Percentiles rank a stretch among this genome's conserved stretches.
These are phyloP conservation scores for Pollenia amentaria DNA, from an alignment of 2,888 invertebrate genomes.

Conservation along the genomic window DNA sequence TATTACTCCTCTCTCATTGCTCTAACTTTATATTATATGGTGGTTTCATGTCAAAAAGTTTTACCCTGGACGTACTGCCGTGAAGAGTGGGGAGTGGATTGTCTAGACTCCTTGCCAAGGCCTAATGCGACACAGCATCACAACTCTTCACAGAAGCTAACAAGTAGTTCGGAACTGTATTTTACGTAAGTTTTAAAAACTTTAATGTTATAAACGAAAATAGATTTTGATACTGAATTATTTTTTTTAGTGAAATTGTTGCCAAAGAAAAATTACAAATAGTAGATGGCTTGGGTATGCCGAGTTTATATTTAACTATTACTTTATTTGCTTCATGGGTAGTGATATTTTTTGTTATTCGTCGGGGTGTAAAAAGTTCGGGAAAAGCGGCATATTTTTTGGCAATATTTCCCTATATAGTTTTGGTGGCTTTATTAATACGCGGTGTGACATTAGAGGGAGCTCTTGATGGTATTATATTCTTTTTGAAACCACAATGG, in stretches of 20 bases:
- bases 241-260: constrained; percentile 85
- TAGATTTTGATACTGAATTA: constrained; percentile 4
- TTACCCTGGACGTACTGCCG: constrained; percentile 91
- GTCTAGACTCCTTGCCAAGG: constrained; percentile 79
- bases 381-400: constrained; percentile 95
- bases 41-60: constrained; percentile 88
- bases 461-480: constrained; percentile 90
- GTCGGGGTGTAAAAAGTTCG: constrained; percentile 90
- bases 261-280: constrained; percentile 85
- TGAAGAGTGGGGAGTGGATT: constrained; percentile 84
- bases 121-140: constrained; percentile 31
- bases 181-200: constrained; percentile 85
- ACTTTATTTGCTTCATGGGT: constrained; percentile 89
- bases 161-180: constrained; percentile 87
- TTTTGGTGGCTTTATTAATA: constrained; percentile 90
- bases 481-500: constrained; percentile 93
- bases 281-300: constrained; percentile 85
- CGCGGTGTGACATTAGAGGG: constrained; percentile 89
- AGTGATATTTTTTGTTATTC: constrained; percentile 88
- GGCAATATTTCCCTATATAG: constrained; percentile 93
- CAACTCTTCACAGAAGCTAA: constrained; percentile 74
- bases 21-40: constrained; percentile 89
- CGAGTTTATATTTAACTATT: constrained; percentile 89
- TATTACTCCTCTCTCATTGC: constrained; percentile 92
- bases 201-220: neutral